Evolutionary conservation across 2,113 vertebrate genomes (phyloP).

Genomic region (Rhinolophus sinicus): DNA sequence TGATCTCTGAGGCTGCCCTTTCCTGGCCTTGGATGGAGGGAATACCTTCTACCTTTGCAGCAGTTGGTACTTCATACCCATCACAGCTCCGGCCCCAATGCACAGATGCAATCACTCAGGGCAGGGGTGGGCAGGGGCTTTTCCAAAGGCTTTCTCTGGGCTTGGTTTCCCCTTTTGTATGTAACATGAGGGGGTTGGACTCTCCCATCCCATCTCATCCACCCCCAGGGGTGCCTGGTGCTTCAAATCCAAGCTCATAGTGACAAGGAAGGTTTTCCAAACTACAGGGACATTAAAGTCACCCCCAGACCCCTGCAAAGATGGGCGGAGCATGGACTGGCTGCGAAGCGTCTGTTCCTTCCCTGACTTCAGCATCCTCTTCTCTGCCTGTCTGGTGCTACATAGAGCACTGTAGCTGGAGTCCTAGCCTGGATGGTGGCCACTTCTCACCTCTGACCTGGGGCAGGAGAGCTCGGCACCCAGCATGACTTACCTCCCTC

Average conservation of each 20-base stretch:
- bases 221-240: neutral
- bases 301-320: neutral
- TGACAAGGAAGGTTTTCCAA: neutral
- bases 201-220: neutral
- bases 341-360: neutral
- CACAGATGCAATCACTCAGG: neutral
- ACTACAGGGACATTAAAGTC: rapidly evolving
- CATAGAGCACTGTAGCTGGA: neutral
- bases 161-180: neutral
- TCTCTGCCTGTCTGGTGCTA: neutral
- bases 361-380: rapidly evolving
- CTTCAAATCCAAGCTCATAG: neutral
- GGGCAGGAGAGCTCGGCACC: rapidly evolving
- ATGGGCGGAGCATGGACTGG: rapidly evolving
- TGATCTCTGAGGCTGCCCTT: neutral
- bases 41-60: no score
- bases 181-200: neutral
- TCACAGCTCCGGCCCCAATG: no score
- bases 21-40: neutral
- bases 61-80: rapidly evolving
- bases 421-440: neutral
- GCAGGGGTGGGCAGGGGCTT: neutral
- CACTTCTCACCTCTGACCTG: neutral
- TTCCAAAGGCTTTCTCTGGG: neutral
- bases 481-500: rapidly evolving